Percentiles rank a stretch among this genome's conserved stretches.
These are phyloP conservation scores for Platyura marginata DNA, from an alignment of 1,140 invertebrate genomes.

Conservation along the genomic window DNA sequence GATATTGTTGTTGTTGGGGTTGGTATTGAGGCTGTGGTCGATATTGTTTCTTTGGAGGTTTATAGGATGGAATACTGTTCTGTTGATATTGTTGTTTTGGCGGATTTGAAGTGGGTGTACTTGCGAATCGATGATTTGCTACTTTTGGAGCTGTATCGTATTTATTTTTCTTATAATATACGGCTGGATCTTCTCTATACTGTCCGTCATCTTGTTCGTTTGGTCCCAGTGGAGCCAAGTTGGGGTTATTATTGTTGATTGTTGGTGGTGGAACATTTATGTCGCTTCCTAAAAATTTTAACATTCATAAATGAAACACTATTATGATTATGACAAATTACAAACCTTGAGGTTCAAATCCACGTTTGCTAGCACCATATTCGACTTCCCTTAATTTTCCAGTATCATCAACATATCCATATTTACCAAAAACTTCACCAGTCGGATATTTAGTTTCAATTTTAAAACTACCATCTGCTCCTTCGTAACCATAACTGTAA, in stretches of 20 bases:
- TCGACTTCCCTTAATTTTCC: slow-evolving; percentile 51
- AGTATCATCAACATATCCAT: slow-evolving; percentile 52
- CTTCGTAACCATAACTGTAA: slow-evolving; percentile 77
- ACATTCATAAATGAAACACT: background rate
- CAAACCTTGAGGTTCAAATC: slow-evolving; percentile 46
- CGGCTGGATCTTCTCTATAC: slow-evolving; percentile 59
- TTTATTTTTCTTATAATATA: slow-evolving; percentile 53
- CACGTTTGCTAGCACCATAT: slow-evolving; percentile 55
- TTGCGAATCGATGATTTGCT: slow-evolving; percentile 5
- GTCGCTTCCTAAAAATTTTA: slow-evolving; percentile 35
- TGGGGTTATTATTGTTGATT: slow-evolving; percentile 26
- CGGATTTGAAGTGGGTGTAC: slow-evolving; percentile 10
- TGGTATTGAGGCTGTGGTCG: slow-evolving; percentile 10
- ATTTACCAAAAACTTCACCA: slow-evolving; percentile 56
- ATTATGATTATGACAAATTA: background rate
- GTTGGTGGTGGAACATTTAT: slow-evolving; percentile 66
- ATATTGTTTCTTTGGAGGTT: no score
- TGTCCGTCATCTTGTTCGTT: slow-evolving; percentile 61
- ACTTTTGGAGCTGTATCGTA: slow-evolving; percentile 28
- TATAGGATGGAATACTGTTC: slow-evolving; percentile 9
- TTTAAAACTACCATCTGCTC: slow-evolving; percentile 78
- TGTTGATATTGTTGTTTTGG: slow-evolving; percentile 18
- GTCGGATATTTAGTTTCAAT: slow-evolving; percentile 73
- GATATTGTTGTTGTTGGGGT: slow-evolving; percentile 9
- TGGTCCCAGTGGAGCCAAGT: slow-evolving; percentile 33